Base-by-base conservation (phyloP, 1,140 invertebrate genomes). In the Probaryconus sp. region DNA sequence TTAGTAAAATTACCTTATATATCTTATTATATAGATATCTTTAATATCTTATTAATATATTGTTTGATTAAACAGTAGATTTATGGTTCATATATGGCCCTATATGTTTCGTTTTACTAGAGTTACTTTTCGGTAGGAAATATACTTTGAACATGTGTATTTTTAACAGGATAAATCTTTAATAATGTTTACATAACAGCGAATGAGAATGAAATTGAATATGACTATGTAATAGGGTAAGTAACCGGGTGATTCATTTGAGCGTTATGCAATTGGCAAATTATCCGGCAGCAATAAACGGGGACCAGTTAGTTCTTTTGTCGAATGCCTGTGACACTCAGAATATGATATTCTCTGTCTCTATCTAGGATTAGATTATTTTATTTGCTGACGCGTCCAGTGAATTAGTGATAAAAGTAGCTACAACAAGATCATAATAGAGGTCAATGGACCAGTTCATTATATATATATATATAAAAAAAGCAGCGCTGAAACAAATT, bases 401-500 rank as follows among this genome's bases (percentile, higher is more conserved):
- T 3, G 14, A 50, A n/a, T 53, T 35, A 13, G 33, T 21, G 28
- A 35, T 5, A 17, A 40, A 5, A 51, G 35, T 64, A 47, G 37
- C 13, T 31, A 60, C 60, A 67, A 67, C 38, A 61, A 63, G 70
- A 42, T 56, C 13, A 63, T 60, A 68, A 58, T 50, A 45, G 51
- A 68, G 74, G 80, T 80, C 77, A 76, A 76, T 64, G 71, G 65
- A 74, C 78, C 42, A 75, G 55, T 68, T 77, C 69, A 63, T 48
- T 40, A 61, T 26, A 3, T 33, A 38, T 42, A 53, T 55, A 55
- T 13, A 55, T 70, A 17, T 60, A n/a, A n/a, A n/a, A n/a, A n/a
- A n/a, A n/a, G n/a, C n/a, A n/a, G n/a, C n/a, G n/a, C n/a, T n/a
- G n/a, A n/a, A n/a, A n/a, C n/a, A n/a, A n/a, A n/a, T n/a, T n/a